Evolutionary conservation across 2,888 invertebrate genomes (phyloP), one percentile per base, ranked within the genome.

Genomic region (Carpatolechia fugitivella): DNA sequence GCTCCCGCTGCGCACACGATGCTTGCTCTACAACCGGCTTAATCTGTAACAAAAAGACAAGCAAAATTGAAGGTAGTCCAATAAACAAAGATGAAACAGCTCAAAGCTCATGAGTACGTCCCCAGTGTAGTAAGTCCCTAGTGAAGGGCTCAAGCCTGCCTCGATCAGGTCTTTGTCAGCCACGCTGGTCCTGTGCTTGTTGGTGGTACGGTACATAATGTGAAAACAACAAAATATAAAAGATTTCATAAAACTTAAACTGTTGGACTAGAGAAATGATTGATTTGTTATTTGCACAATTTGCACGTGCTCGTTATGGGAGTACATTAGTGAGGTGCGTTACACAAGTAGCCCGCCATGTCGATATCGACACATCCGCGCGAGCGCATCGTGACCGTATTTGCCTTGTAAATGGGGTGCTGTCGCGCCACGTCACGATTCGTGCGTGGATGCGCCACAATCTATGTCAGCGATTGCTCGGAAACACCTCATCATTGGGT

Each of bases 341-440:
- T 74, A 68, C 75, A 68, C 72, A 73, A 74, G 69, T 16, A 61
- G 65, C 68, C 40, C 70, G 68, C 68, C 68, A 70, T 70, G 63
- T 68, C 63, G 65, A 72, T 74, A 79, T 72, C 70, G 70, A 70
- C 44, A 41, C 41, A 44, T 44, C 44, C 24, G 44, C 44, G 44
- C 65, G 70, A 70, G 74, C 74, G 69, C 76, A 74, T 84, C 86
- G 87, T 85, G 87, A 84, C 79, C 76, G 75, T 76, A 82, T 84
- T 85, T 85, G 84, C 81, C 77, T 83, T 85, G 78, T 79, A 84
- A 85, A 85, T 84, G 72, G 77, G 76, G 64, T 72, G 75, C 76
- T 79, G 80, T 78, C 80, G 72, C 65, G 78, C 75, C 77, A 70
- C 68, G 80, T 80, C 85, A 85, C 84, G 85, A 87, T 75, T 76